Evolutionary conservation across 2,888 invertebrate species (phyloP), one percentile per base, ranked within the genome.

Genomic region (Orthosia gothica): DNA sequence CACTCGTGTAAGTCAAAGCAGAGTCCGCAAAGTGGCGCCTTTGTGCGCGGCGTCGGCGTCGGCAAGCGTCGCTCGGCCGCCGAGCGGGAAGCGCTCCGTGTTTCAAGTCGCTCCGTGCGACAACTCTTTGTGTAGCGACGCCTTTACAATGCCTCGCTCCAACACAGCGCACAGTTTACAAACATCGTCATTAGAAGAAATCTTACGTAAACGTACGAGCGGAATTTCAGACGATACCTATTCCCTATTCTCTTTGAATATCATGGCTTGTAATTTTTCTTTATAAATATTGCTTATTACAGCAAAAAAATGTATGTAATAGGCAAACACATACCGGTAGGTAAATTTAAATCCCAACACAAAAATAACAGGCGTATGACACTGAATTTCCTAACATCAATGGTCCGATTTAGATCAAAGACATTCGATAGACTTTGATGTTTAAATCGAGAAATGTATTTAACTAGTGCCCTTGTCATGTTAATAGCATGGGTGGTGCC

Each of bases 1-100:
- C 92, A 92, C 92, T 91, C 92, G 88, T 91, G 91, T 88, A 92
- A 93, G 93, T 94, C 95, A 95, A 95, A 95, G 95, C 91, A 89
- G 91, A 90, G 90, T 93, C 93, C 91, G 91, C 94, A 94, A 95
- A 96, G 95, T 95, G 96, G 92, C 91, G 93, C 92, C 94, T 95
- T 95, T 95, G 95, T 93, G 91, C 86, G 87, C 79, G 87, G 87
- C 90, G 89, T 89, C 82, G 86, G 87, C 87, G 84, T 87, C 89
- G 54, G 67, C 79, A 55, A 54, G 73, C 74, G 69, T 26, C 58
- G 73, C 70, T 69, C 65, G 65, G 52, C 70, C 64, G 70, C 82
- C 79, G 87, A 89, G 90, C 79, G 88, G 89, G 90, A 88, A 88
- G 88, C 89, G 89, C 86, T 88, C 89, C 84, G 87, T 88, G 91